phyloP scores from a whole-genome alignment of 2,113 vertebrate genomes.

The Eupsittula cactorum region DNA sequence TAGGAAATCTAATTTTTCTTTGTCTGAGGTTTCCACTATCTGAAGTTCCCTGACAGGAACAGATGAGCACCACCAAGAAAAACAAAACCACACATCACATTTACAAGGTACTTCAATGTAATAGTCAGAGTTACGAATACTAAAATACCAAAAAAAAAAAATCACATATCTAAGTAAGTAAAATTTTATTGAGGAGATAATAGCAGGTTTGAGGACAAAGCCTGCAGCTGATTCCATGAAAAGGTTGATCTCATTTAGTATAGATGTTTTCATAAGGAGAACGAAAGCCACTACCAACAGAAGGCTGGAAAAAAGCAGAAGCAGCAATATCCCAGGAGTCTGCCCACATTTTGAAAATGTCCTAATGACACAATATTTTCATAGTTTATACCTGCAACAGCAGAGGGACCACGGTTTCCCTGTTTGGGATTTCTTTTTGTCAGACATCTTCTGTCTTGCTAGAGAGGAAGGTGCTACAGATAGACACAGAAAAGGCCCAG shows the following conservation, averaged over 20 bases:
- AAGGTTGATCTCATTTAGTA: background rate
- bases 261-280: background rate
- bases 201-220: background rate
- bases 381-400: background rate
- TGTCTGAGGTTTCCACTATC: background rate
- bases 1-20: slow-evolving; percentile 5
- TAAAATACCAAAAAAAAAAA: background rate
- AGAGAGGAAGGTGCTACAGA: background rate
- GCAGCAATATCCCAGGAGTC: background rate
- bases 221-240: background rate
- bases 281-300: background rate
- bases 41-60: background rate
- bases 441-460: background rate
- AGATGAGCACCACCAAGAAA: background rate
- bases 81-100: background rate
- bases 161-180: background rate
- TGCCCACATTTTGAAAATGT: background rate
- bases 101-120: background rate
- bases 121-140: background rate
- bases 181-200: background rate
- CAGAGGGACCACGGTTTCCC: background rate
- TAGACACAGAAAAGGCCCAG: background rate
- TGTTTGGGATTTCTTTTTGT: background rate
- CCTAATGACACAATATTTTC: background rate
- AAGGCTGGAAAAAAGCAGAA: background rate